phyloP scores from a whole-genome alignment of 1,140 invertebrate genomes.

The Euglossa dilemma region DNA sequence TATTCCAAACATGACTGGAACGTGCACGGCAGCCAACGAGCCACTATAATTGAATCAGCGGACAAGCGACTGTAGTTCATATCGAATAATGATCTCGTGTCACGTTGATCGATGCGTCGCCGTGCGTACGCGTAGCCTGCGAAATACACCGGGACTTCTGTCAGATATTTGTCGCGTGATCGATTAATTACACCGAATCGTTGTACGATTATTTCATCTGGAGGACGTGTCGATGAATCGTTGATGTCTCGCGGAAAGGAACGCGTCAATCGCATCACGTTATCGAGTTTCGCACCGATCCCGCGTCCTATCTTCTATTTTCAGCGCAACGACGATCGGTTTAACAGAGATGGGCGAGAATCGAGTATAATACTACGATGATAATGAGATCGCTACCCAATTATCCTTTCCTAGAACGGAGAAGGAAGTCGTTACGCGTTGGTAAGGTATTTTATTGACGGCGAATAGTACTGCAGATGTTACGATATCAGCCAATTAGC shows the following conservation, averaged over 20 bases:
- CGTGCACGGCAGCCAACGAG: slow-evolving; percentile 13
- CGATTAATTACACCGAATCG: slow-evolving; percentile 46
- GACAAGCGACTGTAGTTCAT: slow-evolving; percentile 66
- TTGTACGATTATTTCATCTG: slow-evolving; percentile 41
- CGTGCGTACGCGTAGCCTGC: slow-evolving; percentile 40
- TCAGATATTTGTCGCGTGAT: slow-evolving; percentile 52
- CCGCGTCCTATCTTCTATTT: not conserved
- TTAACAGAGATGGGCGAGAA: not conserved
- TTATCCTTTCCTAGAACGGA: not conserved
- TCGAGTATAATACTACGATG: not conserved
- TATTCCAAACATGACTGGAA: slow-evolving; percentile 59
- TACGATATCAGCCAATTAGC: too few relatives aligned
- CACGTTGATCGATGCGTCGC: slow-evolving; percentile 37
- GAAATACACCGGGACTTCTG: slow-evolving; percentile 25
- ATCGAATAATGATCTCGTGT: slow-evolving; percentile 63
- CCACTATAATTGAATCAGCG: slow-evolving; percentile 63
- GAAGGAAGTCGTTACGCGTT: too few relatives aligned
- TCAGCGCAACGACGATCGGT: not conserved
- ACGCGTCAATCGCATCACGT: not conserved
- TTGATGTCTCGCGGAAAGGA: too few relatives aligned
- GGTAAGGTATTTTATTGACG: too few relatives aligned
- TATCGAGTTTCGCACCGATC: not conserved
- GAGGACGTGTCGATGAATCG: not conserved
- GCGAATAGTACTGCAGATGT: too few relatives aligned
- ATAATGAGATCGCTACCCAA: not conserved